Base-by-base conservation (phyloP, 37 sponge, comb jelly and placozoan species). In the Ephydatia muelleri region DNA sequence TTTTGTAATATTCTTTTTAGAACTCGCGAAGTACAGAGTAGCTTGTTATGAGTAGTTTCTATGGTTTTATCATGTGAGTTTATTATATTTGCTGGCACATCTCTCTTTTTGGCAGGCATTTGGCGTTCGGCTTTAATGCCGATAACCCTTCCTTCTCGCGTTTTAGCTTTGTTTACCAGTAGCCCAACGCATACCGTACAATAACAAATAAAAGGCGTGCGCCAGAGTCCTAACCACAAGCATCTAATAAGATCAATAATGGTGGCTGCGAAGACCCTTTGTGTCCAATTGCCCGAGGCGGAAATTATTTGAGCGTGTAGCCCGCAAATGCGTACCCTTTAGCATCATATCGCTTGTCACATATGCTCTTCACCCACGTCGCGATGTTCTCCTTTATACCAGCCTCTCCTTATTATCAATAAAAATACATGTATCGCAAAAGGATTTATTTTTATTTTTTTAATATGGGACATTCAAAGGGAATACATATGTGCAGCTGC, bases 401-500 rank as follows among this genome's bases (percentile, higher is more conserved):
- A n/a, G n/a, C n/a, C n/a, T n/a, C n/a, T n/a, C n/a, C n/a, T n/a
- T n/a, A n/a, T n/a, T n/a, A n/a, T n/a, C n/a, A n/a, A n/a, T n/a
- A n/a, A 43, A 43, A 6, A 9, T 43, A 43, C 43, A 43, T 43
- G 43, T 43, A 43, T n/a, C 43, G 16, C 57, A 57, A 5, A 57
- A 5, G 16, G 9, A 57, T 57, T 57, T 5, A 1, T 57, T 57
- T 57, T 16, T 73, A 31, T 73, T 35, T 73, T 25, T 32, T 73
- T 34, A 16, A 13, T 11, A 26, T 26, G 19, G 69, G 74, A 37
- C 21, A 33, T 33, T 34, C 74, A 33, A 32, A 37, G 28, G 74
- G 74, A 73, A 38, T 38, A 73, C 36, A 73, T 73, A 57, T 38
- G 34, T 35, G 74, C 34, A 33, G 32, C 80, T 65, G 80, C 80